These are phyloP conservation scores for Rhabdornis inornatus DNA, from an alignment of 2,113 vertebrate genomes.

Conservation along the genomic window DNA sequence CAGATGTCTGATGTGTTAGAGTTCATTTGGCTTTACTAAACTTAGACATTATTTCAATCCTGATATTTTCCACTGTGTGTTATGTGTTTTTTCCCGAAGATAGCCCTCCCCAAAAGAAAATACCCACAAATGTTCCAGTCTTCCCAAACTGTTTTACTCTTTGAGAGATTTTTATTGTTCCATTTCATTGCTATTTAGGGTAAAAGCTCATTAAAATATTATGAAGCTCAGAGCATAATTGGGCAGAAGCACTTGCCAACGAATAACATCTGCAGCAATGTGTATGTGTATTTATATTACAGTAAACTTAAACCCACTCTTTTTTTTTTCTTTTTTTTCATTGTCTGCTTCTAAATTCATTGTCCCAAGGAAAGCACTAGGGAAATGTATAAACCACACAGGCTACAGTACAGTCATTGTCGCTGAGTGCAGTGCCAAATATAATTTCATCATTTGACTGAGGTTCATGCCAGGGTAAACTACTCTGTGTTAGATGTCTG, in stretches of 20 bases:
- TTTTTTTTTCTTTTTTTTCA: neutral
- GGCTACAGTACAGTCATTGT: conserved; percentile 38
- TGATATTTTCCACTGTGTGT: neutral
- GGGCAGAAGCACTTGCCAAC: conserved; percentile 50
- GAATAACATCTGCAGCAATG: conserved; percentile 68
- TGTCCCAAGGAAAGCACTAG: conserved; percentile 35
- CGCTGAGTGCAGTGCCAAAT: conserved; percentile 4
- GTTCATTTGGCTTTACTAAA: conserved; percentile 31
- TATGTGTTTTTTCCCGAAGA: neutral
- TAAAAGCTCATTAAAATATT: conserved; percentile 71
- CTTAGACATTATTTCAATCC: neutral
- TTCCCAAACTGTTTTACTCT: neutral
- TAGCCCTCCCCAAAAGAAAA: neutral
- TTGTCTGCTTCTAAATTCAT: conserved; percentile 53
- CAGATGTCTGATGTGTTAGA: neutral
- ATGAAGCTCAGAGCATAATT: conserved; percentile 61
- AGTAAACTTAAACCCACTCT: conserved; percentile 42
- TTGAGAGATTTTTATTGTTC: conserved; percentile 55
- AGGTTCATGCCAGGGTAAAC: conserved; percentile 65
- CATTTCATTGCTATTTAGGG: conserved; percentile 61
- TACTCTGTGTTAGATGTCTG: conserved; percentile 42
- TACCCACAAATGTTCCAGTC: neutral
- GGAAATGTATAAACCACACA: conserved; percentile 26
- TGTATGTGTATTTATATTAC: conserved; percentile 53
- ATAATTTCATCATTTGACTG: conserved; percentile 65